Base-by-base conservation (phyloP, 2,888 invertebrate species). In the Euclidia mi region DNA sequence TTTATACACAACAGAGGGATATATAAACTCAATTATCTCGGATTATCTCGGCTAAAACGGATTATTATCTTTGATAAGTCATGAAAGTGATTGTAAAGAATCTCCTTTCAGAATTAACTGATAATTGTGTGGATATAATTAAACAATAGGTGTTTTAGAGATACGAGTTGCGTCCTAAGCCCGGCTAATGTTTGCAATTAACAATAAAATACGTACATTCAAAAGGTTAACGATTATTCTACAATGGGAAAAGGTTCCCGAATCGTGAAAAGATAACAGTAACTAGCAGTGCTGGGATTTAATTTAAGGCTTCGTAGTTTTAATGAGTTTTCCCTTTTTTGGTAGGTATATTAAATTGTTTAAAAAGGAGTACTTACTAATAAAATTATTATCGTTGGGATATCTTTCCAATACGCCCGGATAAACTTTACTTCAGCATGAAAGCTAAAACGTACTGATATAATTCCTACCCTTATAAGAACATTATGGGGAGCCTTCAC, bases 41-140 rank as follows among this genome's bases (percentile, higher is more conserved):
- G 20, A 25, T 25, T 25, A 25, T 25, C 20, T 6, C 20, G 6
- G 20, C 4, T 25, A 25, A 25, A 25, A 25, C 20, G 20, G 4
- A 25, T 25, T 6, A 1, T 18, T 3, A 38, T 38, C 37, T 17
- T 18, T 4, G 37, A 38, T 38, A 18, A n/a, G 37, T 18, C n/a
- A n/a, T 18, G n/a, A 38, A 38, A 18, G n/a, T n/a, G 37, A 38
- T 38, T 38, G 12, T n/a, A 35, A n/a, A 18, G 2, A 38, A 18
- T 38, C 37, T 7, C 15, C 10, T 18, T 15, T 38, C 6, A 2
- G 37, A 15, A 18, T 38, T 38, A 35, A 35, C 35, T 15, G 35
- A 35, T 17, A 17, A 35, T 35, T 4, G 14, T 7, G 6, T 17
- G 35, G 35, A 17, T 35, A 35, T 15, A 35, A 35, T 35, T 14